Evolutionary conservation across 2,113 vertebrate genomes (phyloP).

Genomic region (Salvelinus namaycush): DNA sequence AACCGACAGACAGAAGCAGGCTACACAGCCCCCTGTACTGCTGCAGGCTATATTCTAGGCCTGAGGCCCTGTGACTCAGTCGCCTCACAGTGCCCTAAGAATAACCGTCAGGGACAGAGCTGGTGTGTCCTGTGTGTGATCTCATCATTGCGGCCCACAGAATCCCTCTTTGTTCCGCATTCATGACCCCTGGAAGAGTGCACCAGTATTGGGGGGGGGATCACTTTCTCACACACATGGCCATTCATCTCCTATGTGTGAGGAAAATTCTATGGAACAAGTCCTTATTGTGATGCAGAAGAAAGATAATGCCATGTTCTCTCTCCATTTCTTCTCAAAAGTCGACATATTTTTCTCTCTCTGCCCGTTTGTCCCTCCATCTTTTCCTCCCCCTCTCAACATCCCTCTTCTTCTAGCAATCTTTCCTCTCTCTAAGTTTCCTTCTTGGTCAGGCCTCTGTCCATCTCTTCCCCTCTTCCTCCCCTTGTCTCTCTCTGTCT

Average conservation of each 20-base stretch:
- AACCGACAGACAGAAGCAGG: background rate
- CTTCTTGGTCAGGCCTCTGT: background rate
- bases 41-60: too few species aligned
- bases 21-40: too few species aligned
- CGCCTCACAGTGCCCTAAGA: too few species aligned
- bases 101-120: conserved; percentile 26
- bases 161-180: conserved; percentile 77
- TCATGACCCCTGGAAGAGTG: conserved; percentile 53
- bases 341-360: background rate
- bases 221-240: conserved; percentile 71
- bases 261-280: conserved; percentile 66
- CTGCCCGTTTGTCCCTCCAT: conserved; percentile 4
- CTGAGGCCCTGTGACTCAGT: too few species aligned
- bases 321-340: conserved; percentile 27
- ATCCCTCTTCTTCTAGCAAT: background rate
- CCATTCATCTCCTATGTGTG: conserved; percentile 72
- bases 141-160: conserved; percentile 74
- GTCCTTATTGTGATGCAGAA: conserved; percentile 78
- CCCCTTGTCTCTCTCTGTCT: conserved; percentile 4
- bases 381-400: background rate
- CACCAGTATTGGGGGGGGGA: conserved; percentile 40
- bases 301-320: conserved; percentile 73
- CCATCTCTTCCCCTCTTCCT: background rate
- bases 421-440: conserved; percentile 65
- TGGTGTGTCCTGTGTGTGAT: conserved; percentile 68